Percentiles rank a stretch among this genome's conserved stretches.
Evolutionary conservation across 2,888 invertebrate genomes (phyloP).

Genomic region (Metellina segmentata): DNA sequence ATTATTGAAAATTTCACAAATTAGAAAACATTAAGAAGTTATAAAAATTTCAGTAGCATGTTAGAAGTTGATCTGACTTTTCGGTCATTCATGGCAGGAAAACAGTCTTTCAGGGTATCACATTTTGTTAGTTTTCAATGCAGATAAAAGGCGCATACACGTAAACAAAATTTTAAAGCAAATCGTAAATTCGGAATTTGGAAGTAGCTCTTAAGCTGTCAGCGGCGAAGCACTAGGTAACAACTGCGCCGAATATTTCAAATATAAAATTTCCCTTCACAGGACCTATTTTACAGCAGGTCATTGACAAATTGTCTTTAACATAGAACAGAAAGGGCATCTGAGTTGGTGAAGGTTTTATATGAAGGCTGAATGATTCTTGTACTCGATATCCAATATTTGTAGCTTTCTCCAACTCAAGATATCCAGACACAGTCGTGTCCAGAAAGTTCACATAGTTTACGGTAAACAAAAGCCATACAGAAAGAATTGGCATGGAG

Average conservation of each 20-base stretch:
- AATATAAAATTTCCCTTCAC: conserved; percentile 15
- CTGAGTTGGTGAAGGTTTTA: neutral
- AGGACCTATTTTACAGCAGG: conserved; percentile 7
- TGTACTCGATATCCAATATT: neutral
- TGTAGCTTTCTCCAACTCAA: neutral
- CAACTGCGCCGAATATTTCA: conserved; percentile 11
- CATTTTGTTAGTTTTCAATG: no score
- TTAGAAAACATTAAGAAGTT: no score
- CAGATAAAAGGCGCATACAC: no score
- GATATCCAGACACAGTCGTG: conserved; percentile 11
- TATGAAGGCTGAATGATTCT: neutral
- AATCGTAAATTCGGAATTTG: no score
- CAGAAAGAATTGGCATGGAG: neutral
- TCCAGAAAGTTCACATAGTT: neutral
- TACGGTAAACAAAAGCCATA: neutral
- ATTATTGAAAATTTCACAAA: no score
- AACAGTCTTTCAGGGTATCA: no score
- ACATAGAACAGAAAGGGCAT: neutral
- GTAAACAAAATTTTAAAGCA: no score
- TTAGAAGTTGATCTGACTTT: no score
- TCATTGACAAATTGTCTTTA: neutral
- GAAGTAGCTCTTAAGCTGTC: neutral
- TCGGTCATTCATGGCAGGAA: no score
- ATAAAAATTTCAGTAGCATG: no score
- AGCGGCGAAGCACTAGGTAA: conserved; percentile 3